These are phyloP conservation scores for Trinectes maculatus DNA, from an alignment of 2,113 vertebrate genomes.

Conservation along the genomic window DNA sequence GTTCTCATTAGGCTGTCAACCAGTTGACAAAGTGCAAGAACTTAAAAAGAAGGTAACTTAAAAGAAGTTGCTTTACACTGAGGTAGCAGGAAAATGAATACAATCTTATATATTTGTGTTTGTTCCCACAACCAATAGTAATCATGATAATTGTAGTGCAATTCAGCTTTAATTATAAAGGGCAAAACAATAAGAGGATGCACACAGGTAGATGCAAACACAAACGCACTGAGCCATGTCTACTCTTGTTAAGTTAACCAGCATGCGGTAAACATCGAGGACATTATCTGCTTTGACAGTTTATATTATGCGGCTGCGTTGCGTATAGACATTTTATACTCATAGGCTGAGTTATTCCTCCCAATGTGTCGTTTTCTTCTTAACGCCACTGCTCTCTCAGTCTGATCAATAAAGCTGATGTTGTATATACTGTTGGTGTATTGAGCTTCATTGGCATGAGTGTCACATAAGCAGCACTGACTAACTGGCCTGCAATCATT, in stretches of 20 bases:
- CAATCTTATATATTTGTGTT: conserved; percentile 26
- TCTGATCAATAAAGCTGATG: conserved; percentile 10
- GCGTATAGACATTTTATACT: conserved; percentile 6
- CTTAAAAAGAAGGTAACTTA: conserved; percentile 6
- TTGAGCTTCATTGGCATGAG: conserved; percentile 32
- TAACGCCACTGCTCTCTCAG: conserved; percentile 11
- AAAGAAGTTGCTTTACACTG: too few species aligned
- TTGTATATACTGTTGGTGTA: background rate
- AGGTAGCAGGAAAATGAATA: conserved; percentile 27
- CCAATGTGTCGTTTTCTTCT: conserved; percentile 3
- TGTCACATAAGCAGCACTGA: conserved; percentile 41
- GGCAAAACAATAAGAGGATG: conserved; percentile 53
- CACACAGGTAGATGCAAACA: conserved; percentile 23
- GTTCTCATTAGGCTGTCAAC: conserved; percentile 32
- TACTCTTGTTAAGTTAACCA: conserved; percentile 39
- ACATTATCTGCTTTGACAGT: conserved; percentile 15
- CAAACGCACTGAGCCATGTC: conserved; percentile 11
- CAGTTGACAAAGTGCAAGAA: conserved; percentile 13
- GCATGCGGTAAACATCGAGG: conserved; percentile 19
- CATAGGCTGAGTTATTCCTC: conserved; percentile 1
- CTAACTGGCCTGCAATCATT: conserved; percentile 32
- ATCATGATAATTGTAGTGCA: conserved; percentile 59
- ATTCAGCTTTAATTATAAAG: conserved; percentile 66
- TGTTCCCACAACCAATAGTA: conserved; percentile 50
- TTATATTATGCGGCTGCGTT: too few species aligned